A percentile compares a stretch with the other conserved stretches of the same genome.
Conservation (phyloP, 2,888 invertebrate genomes). For the Drosophila paramelanica region DNA sequence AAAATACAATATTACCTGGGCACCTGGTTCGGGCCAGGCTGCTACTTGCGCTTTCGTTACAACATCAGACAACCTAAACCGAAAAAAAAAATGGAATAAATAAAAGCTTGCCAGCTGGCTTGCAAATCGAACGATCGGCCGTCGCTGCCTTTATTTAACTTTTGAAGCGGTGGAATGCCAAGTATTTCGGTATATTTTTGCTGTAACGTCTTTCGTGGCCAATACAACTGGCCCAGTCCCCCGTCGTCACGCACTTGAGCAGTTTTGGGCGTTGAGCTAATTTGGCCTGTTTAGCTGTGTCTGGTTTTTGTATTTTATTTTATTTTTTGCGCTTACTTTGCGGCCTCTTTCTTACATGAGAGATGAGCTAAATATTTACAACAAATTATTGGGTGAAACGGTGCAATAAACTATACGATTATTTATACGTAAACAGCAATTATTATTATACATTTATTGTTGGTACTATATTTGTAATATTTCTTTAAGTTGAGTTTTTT, state of each 20-base stretch:
- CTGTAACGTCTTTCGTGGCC: conserved; percentile 40
- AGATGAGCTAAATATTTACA: conserved; percentile 38
- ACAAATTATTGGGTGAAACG: conserved; percentile 3
- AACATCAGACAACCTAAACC: conserved; percentile 42
- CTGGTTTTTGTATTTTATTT: conserved; percentile 32
- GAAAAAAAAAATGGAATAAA: conserved; percentile 13
- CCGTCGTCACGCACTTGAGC: conserved; percentile 57
- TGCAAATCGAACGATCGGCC: conserved; percentile 47
- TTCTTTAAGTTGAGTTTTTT: not conserved
- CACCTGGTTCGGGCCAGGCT: conserved; percentile 18
- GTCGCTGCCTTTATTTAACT: conserved; percentile 61
- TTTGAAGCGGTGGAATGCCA: conserved; percentile 63
- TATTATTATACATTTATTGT: not conserved
- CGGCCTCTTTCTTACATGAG: conserved; percentile 54
- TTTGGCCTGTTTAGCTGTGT: conserved; percentile 48
- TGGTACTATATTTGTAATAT: not conserved
- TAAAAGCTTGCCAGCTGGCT: conserved; percentile 29
- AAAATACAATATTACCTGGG: conserved; percentile 1
- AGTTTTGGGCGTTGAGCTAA: conserved; percentile 59
- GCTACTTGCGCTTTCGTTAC: conserved; percentile 73
- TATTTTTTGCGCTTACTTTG: conserved; percentile 38
- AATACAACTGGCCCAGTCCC: conserved; percentile 45
- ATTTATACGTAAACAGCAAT: not conserved
- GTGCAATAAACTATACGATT: conserved; percentile 14
- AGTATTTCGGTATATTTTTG: conserved; percentile 55